Percentiles rank a stretch among this genome's conserved stretches.
These are phyloP conservation scores for Drosophila teissieri DNA, from an alignment of 1,140 invertebrate genomes.

Conservation along the genomic window DNA sequence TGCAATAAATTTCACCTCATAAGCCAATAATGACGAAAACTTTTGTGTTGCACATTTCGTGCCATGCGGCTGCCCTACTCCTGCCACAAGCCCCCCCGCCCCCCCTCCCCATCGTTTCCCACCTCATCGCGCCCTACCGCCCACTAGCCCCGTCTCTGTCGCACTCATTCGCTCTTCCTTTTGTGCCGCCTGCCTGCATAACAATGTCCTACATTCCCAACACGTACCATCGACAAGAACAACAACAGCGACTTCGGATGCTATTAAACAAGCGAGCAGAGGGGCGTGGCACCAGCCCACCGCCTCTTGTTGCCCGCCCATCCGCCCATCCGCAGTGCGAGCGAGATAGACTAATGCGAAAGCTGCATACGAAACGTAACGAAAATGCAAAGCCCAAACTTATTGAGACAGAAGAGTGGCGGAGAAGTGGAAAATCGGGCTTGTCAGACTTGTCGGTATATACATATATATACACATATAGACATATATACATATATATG, in stretches of 20 bases:
- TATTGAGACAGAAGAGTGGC: conserved; percentile 54
- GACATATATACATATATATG: not conserved
- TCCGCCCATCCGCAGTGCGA: not conserved
- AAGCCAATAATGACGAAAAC: conserved; percentile 81
- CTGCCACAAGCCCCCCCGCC: conserved; percentile 1
- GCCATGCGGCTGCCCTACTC: conserved; percentile 45
- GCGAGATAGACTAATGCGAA: conserved; percentile 63
- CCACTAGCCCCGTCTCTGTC: not conserved
- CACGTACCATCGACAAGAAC: conserved; percentile 69
- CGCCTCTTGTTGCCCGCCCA: not conserved
- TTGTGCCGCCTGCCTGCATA: conserved; percentile 63
- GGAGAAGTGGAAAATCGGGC: conserved; percentile 14
- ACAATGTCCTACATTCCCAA: conserved; percentile 79
- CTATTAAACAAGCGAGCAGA: conserved; percentile 61
- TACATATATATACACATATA: conserved; percentile 1
- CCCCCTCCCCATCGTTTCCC: not conserved
- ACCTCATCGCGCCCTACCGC: not conserved
- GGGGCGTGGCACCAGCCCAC: conserved; percentile 23
- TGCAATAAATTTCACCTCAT: conserved; percentile 82
- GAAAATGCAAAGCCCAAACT: conserved; percentile 64
- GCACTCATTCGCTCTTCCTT: conserved; percentile 23
- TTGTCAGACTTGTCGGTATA: conserved; percentile 36
- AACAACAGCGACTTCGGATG: conserved; percentile 49
- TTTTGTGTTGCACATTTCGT: conserved; percentile 80
- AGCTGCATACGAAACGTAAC: conserved; percentile 75